Conservation (phyloP, 2,797 vertebrate species). For the Austrolebias charrua region DNA sequence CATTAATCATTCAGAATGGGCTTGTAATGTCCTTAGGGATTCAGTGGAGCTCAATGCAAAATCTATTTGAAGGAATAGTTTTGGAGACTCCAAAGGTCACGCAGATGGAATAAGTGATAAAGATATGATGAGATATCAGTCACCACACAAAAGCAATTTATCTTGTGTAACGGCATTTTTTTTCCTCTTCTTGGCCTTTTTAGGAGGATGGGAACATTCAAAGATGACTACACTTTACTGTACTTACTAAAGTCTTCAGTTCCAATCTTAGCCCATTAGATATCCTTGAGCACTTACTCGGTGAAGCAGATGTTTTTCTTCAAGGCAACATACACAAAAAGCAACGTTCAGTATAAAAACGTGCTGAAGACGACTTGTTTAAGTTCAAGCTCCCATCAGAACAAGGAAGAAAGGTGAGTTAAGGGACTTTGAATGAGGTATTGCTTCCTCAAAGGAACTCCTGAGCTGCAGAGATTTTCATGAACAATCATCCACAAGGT, state of each 20-base stretch:
- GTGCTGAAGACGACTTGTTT: too few species aligned
- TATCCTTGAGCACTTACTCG: not conserved
- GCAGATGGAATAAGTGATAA: conserved; percentile 69
- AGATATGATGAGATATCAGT: conserved; percentile 78
- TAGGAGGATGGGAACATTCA: conserved; percentile 35
- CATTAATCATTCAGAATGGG: conserved; percentile 74
- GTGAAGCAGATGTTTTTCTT: not conserved
- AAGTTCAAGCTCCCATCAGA: too few species aligned
- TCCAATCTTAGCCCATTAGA: not conserved
- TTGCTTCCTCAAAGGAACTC: too few species aligned
- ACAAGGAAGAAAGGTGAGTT: too few species aligned
- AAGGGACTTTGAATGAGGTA: too few species aligned
- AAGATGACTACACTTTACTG: conserved; percentile 16
- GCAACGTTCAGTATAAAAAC: too few species aligned
- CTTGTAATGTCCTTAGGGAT: conserved; percentile 44
- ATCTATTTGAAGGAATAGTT: conserved; percentile 70
- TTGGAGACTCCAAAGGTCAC: conserved; percentile 79
- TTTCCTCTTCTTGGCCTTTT: conserved; percentile 76
- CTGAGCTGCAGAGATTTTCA: too few species aligned
- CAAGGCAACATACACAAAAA: not conserved
- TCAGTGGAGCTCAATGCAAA: conserved; percentile 66
- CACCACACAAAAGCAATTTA: conserved; percentile 74
- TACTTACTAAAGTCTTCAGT: conserved; percentile 31
- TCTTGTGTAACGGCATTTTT: conserved; percentile 45
- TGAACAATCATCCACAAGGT: too few species aligned